Base-by-base conservation (phyloP, 1,140 invertebrate genomes). In the Gonioctena quinquepunctata region DNA sequence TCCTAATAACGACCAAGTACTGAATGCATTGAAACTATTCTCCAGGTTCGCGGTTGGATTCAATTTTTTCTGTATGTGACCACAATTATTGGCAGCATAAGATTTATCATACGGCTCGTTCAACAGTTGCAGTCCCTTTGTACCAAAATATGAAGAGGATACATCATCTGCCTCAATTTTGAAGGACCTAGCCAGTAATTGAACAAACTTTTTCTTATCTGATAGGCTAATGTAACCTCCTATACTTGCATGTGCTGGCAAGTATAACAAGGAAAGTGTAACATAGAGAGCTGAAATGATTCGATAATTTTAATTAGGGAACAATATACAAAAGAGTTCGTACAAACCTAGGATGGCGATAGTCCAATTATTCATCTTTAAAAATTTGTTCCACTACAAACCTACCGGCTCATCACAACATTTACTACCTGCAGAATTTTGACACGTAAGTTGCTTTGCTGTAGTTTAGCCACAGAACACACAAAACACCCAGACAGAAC, bases 161-260 rank as follows among this genome's bases (percentile, higher is more conserved):
- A 80, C 27, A 72, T 82, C 76, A 6, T 71, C 75, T 16, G 49
- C 54, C 28, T 72, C 69, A 16, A 70, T 60, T 21, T 48, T 66
- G 23, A 80, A 67, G 22, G 71, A 54, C 67, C 71, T 77, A 3
- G 42, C 57, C 3, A 78, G 68, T 11, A 74, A 69, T 26, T 71
- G 56, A 16, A 76, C 25, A 21, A 81, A 75, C 68, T 79, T 79
- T 63, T 73, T 76, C 28, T 64, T 70, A 56, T 76, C 75, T 54
- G 64, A 63, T 18, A 65, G 63, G 26, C 71, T 67, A 57, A 81
- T 77, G 67, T 79, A 80, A 73, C 77, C 78, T 70, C 66, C 68
- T 49, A 81, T 70, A 62, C 77, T 81, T 25, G 63, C 74, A 33
- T 61, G 28, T 23, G 73, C 67, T 26, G 27, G 26, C 5, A 21